Percentiles rank a stretch among this genome's conserved stretches.
Conservation (phyloP, 2,888 invertebrate species). For the Seira sanloemensis region DNA sequence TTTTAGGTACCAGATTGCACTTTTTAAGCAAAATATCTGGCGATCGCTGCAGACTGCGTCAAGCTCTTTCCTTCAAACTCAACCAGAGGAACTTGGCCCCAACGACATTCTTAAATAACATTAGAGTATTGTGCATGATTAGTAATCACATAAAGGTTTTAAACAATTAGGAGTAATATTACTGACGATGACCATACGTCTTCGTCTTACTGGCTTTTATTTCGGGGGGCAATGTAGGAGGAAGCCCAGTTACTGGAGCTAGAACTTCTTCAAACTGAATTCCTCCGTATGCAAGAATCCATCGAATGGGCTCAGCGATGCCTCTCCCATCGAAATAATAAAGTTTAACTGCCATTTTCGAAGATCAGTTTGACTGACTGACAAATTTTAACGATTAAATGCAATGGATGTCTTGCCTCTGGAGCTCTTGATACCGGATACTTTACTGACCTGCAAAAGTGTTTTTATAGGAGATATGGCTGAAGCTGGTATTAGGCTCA, state of each 20-base stretch:
- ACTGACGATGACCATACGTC: too few species aligned
- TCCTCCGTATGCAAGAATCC: constrained; percentile 75
- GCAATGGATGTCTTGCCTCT: too few species aligned
- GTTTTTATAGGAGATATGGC: too few species aligned
- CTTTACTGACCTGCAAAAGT: too few species aligned
- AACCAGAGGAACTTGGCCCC: constrained; percentile 74
- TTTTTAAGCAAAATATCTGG: constrained; percentile 73
- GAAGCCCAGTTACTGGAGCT: constrained; percentile 48
- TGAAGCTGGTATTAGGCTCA: too few species aligned
- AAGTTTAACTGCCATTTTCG: constrained; percentile 74
- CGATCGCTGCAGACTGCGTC: constrained; percentile 72
- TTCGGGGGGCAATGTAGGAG: constrained; percentile 57
- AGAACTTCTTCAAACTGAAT: constrained; percentile 76
- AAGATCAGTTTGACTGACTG: too few species aligned
- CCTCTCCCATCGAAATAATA: constrained; percentile 77
- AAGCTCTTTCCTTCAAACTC: constrained; percentile 73
- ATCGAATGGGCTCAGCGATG: constrained; percentile 76
- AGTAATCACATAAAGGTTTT: too few species aligned
- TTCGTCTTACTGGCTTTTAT: constrained; percentile 55
- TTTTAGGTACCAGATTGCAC: constrained; percentile 56
- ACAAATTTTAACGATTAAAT: too few species aligned
- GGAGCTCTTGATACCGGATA: too few species aligned
- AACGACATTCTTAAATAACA: constrained; percentile 40
- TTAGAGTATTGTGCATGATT: too few species aligned
- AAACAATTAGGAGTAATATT: too few species aligned